A percentile compares a stretch with the other conserved stretches of the same genome.
Evolutionary conservation across 2,797 vertebrate species (phyloP).

Genomic region (Corythornis leucogaster): DNA sequence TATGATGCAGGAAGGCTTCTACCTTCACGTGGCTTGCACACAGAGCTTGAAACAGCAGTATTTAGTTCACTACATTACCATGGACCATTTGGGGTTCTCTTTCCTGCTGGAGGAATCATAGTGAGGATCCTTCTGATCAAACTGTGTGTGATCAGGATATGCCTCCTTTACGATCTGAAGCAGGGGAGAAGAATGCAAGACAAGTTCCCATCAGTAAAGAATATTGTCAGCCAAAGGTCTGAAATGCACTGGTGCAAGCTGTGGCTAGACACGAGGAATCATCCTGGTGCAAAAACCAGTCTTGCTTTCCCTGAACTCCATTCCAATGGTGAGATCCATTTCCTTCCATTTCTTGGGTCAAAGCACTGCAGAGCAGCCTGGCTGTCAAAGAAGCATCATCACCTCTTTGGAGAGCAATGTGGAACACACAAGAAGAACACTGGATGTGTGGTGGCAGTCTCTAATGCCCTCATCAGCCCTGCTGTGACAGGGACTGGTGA

Average conservation of each 20-base stretch:
- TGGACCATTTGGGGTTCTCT: conserved; percentile 95
- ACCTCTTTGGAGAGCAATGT: neutral
- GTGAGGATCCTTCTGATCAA: conserved; percentile 91
- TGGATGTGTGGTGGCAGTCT: neutral
- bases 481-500: accelerated
- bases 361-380: neutral
- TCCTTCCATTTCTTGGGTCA: neutral
- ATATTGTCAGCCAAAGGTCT: neutral
- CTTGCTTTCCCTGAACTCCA: neutral
- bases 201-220: neutral
- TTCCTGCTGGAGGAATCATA: conserved; percentile 91
- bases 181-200: neutral
- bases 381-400: neutral
- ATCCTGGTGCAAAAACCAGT: neutral
- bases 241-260: neutral
- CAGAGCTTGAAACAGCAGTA: neutral
- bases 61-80: conserved; percentile 80
- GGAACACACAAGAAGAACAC: neutral
- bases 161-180: conserved; percentile 92
- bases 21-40: neutral
- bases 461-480: neutral
- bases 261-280: neutral
- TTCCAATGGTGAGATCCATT: neutral
- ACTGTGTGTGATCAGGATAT: conserved; percentile 97
- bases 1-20: neutral